These are phyloP conservation scores for Probaryconus sp. DNA, from an alignment of 1,140 invertebrate species.

Conservation along the genomic window DNA sequence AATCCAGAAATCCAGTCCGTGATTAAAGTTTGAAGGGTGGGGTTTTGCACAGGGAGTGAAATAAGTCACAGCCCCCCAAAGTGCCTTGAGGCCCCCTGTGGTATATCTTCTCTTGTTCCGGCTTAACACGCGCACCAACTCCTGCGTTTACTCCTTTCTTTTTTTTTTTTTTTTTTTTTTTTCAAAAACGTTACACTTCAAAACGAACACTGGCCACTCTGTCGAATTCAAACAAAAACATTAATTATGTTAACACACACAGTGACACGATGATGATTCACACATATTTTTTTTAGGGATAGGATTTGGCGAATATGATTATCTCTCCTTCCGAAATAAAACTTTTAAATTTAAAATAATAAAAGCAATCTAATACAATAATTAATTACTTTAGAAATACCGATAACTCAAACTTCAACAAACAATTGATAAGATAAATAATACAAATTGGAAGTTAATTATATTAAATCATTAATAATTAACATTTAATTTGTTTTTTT, in stretches of 20 bases:
- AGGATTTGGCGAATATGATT: too few species aligned
- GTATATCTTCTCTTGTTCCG: slow-evolving; percentile 21
- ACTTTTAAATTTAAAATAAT: too few species aligned
- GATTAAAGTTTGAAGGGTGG: slow-evolving; percentile 31
- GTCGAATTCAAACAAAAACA: slow-evolving; percentile 40
- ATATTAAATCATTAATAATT: too few species aligned
- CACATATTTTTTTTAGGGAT: too few species aligned
- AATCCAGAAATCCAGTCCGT: slow-evolving; percentile 30
- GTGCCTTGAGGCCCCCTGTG: slow-evolving; percentile 57
- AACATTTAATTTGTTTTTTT: too few species aligned
- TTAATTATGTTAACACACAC: slow-evolving; percentile 33
- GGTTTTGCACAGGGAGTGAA: slow-evolving; percentile 56
- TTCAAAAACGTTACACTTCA: slow-evolving; percentile 39
- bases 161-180: slow-evolving; percentile 12
- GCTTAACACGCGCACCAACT: slow-evolving; percentile 1
- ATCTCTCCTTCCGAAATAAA: too few species aligned
- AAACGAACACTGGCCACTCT: slow-evolving; percentile 54
- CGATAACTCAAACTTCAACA: too few species aligned
- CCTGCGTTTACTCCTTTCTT: background rate
- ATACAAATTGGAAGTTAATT: too few species aligned
- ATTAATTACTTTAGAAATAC: too few species aligned
- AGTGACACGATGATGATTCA: slow-evolving; percentile 13
- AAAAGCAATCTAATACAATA: too few species aligned
- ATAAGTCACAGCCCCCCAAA: slow-evolving; percentile 66
- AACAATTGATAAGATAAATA: too few species aligned